Percentiles rank a stretch among this genome's conserved stretches.
These are phyloP conservation scores for Globodera ellingtonae DNA, from an alignment of 1,140 invertebrate genomes.

Conservation along the genomic window DNA sequence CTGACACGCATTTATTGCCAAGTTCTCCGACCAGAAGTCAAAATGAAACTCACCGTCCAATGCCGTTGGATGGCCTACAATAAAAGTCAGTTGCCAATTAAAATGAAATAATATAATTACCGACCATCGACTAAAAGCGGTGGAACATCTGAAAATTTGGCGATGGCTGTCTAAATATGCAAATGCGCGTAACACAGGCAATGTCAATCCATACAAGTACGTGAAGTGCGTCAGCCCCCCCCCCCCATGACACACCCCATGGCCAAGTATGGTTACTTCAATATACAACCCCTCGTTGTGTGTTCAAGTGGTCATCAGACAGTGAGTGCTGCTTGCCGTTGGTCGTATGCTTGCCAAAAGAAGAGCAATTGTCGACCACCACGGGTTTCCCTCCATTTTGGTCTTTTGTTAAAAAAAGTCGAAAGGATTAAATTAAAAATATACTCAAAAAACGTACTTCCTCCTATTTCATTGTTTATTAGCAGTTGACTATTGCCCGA, in stretches of 20 bases:
- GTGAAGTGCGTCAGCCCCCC: too few species aligned
- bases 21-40: not conserved
- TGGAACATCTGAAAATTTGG: constrained; percentile 53
- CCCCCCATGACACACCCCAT: too few species aligned
- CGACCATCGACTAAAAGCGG: constrained; percentile 41
- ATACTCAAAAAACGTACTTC: too few species aligned
- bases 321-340: constrained; percentile 45
- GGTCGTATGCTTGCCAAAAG: not conserved
- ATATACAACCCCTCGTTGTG: constrained; percentile 40
- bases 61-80: constrained; percentile 34
- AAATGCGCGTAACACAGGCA: too few species aligned
- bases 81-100: not conserved
- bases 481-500: constrained; percentile 23
- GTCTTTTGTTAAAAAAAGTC: not conserved
- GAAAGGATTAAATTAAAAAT: not conserved
- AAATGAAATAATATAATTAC: not conserved
- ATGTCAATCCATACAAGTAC: too few species aligned
- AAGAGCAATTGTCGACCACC: not conserved
- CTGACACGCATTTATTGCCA: not conserved
- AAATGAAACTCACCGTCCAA: constrained; percentile 39
- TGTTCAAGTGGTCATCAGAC: constrained; percentile 50
- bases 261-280: too few species aligned
- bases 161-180: constrained; percentile 34
- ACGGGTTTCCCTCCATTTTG: not conserved
- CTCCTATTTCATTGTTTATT: not conserved